phyloP scores from a whole-genome alignment of 2,113 vertebrate species.

The Lampris incognitus region DNA sequence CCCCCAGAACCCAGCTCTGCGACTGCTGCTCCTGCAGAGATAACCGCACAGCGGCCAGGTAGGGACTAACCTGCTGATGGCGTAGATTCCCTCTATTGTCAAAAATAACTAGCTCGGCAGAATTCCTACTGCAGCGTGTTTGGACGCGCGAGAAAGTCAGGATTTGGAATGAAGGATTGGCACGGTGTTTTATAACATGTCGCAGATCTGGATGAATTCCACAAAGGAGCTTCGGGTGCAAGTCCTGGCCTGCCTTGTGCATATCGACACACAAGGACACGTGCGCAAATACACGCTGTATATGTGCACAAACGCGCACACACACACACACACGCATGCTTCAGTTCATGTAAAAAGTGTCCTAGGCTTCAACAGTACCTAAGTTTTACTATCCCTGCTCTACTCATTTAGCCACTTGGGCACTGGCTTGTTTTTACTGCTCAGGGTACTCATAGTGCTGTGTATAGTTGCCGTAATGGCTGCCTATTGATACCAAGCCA shows the following conservation, averaged over 20 bases:
- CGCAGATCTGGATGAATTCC: slow-evolving; percentile 75
- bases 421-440: neutral
- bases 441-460: slow-evolving; percentile 7
- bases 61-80: slow-evolving; percentile 79
- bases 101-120: slow-evolving; percentile 82
- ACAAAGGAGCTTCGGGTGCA: slow-evolving; percentile 66
- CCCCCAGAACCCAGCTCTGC: slow-evolving; percentile 53
- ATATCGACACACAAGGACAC: slow-evolving; percentile 31
- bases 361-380: neutral
- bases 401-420: neutral
- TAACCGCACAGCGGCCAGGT: slow-evolving; percentile 80
- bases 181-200: slow-evolving; percentile 65
- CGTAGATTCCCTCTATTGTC: slow-evolving; percentile 84
- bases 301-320: neutral
- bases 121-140: slow-evolving; percentile 83
- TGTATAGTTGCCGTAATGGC: slow-evolving; percentile 44
- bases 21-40: slow-evolving; percentile 81
- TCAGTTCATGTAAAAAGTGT: slow-evolving; percentile 8
- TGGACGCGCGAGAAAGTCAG: slow-evolving; percentile 69
- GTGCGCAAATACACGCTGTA: neutral
- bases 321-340: neutral
- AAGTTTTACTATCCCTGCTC: neutral
- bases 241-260: slow-evolving; percentile 69
- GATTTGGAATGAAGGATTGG: slow-evolving; percentile 74
- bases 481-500: slow-evolving; percentile 51